phyloP scores from a whole-genome alignment of 2,113 vertebrate genomes.

The Stigmatopora nigra region DNA sequence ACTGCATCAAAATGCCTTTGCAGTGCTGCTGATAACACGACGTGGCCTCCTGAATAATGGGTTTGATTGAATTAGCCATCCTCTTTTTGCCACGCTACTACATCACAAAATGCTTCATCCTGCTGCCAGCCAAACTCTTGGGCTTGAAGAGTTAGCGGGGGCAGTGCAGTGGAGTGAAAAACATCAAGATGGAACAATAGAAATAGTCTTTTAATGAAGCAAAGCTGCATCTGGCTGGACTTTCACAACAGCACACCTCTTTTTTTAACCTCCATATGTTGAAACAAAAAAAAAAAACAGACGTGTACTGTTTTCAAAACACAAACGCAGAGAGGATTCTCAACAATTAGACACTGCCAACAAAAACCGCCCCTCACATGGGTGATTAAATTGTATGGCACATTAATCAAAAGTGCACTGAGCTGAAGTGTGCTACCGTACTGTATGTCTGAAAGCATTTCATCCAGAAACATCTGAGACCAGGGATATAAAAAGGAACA shows the following conservation, averaged over 20 bases:
- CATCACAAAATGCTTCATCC: conserved; percentile 63
- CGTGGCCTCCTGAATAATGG: conserved; percentile 63
- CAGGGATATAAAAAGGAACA: conserved; percentile 31
- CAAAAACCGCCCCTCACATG: conserved; percentile 23
- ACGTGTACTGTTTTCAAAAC: conserved; percentile 12
- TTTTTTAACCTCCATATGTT: conserved; percentile 38
- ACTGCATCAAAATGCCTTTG: conserved; percentile 67
- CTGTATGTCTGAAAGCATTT: conserved; percentile 20
- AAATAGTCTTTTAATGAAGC: conserved; percentile 6
- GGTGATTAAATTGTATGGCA: conserved; percentile 16
- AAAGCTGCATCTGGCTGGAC: background rate
- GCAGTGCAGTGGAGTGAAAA: background rate
- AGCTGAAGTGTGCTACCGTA: background rate
- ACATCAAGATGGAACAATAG: conserved; percentile 18
- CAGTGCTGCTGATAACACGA: conserved; percentile 56
- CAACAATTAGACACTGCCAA: conserved; percentile 22
- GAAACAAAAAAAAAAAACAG: background rate
- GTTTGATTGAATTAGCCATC: conserved; percentile 65
- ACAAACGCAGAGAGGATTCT: conserved; percentile 11
- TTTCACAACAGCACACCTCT: conserved; percentile 27
- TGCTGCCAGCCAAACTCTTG: conserved; percentile 51
- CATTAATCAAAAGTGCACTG: conserved; percentile 16
- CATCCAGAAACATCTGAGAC: conserved; percentile 20
- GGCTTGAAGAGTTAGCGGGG: conserved; percentile 42
- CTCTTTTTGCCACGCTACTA: conserved; percentile 54